Evolutionary conservation across 2,888 invertebrate genomes (phyloP), one percentile per base, ranked within the genome.

Genomic region (Physocephala rufipes): DNA sequence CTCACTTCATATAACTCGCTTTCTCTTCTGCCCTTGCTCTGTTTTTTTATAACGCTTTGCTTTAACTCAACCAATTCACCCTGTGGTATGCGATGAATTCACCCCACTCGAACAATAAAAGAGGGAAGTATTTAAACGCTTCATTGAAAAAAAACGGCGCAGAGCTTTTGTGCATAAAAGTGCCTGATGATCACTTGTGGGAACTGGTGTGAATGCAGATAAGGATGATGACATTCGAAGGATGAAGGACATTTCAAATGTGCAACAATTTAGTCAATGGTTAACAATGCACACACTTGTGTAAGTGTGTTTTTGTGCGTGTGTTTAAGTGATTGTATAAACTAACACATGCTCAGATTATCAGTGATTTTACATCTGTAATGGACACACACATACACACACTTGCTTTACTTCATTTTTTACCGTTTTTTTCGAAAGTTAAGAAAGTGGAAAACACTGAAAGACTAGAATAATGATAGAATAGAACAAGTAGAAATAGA

Each of bases 61-160:
- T 13, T 49, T n/a, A 12, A 9, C 5, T 51, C 19, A 19, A 19
- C 19, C 4, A 5, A 19, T 2, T 51, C 16, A 19, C 16, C 13
- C 19, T n/a, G 16, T 58, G 0, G 58, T 26, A 51, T 67, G 45
- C 59, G n/a, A 28, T 59, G 45, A 19, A 19, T 58, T 45, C 58
- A 36, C 67, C 45, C 58, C 26, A 28, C 26, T 45, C n/a, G 21
- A 26, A 53, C 68, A 68, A 61, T 68, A 68, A 68, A 68, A 68
- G 68, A 61, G 30, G 68, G 68, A 68, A 68, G 61, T 68, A 61
- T 68, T 68, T 61, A 67, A 68, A 61, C 68, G 61, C 61, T 68
- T 68, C 51, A 61, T 61, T 24, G 9, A 36, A 36, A 36, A 36
- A 36, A 36, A 36, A 36, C 36, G 9, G n/a, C n/a, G n/a, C n/a